Conservation (phyloP, 2,113 vertebrate species). For the Eublepharis macularius region DNA sequence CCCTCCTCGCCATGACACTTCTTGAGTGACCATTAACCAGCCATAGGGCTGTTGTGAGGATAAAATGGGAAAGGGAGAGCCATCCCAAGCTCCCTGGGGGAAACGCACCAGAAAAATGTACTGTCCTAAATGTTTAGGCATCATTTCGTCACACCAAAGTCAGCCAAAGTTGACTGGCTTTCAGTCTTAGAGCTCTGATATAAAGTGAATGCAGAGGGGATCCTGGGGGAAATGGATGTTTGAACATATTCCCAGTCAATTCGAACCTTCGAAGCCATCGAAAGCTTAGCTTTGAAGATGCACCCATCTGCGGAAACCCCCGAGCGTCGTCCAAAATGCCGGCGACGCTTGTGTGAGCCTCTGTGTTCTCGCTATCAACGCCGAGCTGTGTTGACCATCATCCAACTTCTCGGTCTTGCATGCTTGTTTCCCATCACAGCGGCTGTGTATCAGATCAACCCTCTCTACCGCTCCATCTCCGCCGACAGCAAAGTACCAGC, state of each 20-base stretch:
- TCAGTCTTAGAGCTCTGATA: background rate
- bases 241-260: too few species aligned
- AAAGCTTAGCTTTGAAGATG: too few species aligned
- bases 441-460: background rate
- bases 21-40: too few species aligned
- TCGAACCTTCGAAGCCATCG: background rate
- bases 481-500: conserved; percentile 7
- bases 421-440: background rate
- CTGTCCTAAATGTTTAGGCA: background rate
- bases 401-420: background rate
- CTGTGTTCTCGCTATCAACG: fast-evolving
- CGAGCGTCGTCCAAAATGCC: background rate
- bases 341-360: background rate
- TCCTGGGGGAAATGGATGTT: background rate
- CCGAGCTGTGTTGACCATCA: background rate
- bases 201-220: background rate
- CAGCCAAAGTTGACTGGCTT: background rate
- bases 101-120: too few species aligned
- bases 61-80: too few species aligned
- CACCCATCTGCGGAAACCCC: too few species aligned
- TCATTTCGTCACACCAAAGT: background rate
- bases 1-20: too few species aligned
- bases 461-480: fast-evolving
- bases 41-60: too few species aligned
- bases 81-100: too few species aligned